Evolutionary conservation across 2,113 vertebrate genomes (phyloP), one percentile per base, ranked within the genome.

Genomic region (Drymodes brunneopygia): DNA sequence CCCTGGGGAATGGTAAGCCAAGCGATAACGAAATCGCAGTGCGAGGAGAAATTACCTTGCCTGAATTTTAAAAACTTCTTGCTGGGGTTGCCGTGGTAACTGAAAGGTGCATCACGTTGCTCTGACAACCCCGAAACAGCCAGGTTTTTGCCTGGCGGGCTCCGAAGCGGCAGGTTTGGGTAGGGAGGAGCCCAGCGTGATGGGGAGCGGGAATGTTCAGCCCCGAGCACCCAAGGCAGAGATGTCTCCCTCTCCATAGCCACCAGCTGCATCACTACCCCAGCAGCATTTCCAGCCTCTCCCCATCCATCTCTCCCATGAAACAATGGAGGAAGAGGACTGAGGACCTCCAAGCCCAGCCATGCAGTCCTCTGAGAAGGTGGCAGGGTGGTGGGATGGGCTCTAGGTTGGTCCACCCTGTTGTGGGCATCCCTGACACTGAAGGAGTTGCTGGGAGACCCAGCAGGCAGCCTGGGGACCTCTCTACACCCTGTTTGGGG

Each of bases 91-190:
- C 98, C 97, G 95, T 98, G 96, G 98, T 94, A 98, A 98, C 98
- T 88, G 97, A 98, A 98, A 98, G 98, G 98, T 98, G 97, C 98
- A 98, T 98, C 98, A 97, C 92, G 97, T 98, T 94, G 87, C 97
- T 96, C 97, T 98, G 97, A 98, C 96, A 98, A 98, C 98, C 95
- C 93, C 60, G 97, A 98, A 98, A 97, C 97, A 97, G 97, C 44
- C 93, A 98, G 96, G 97, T 97, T 93, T 96, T 96, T 98, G 97
- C 97, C 97, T 95, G 90, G 85, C 4, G 48, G 96, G 92, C 81
- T 95, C 80, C 0, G 3, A 94, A 91, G 86, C 4, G 2, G 80
- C 62, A 71, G 91, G 85, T 89, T 86, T 74, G 64, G 69, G 77
- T 60, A 95, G 82, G 78, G 77, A 81, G 81, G 70, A 91, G 62